Evolutionary conservation across 2,113 vertebrate genomes (phyloP), one percentile per base, ranked within the genome.

Genomic region (Poicephalus gulielmi): DNA sequence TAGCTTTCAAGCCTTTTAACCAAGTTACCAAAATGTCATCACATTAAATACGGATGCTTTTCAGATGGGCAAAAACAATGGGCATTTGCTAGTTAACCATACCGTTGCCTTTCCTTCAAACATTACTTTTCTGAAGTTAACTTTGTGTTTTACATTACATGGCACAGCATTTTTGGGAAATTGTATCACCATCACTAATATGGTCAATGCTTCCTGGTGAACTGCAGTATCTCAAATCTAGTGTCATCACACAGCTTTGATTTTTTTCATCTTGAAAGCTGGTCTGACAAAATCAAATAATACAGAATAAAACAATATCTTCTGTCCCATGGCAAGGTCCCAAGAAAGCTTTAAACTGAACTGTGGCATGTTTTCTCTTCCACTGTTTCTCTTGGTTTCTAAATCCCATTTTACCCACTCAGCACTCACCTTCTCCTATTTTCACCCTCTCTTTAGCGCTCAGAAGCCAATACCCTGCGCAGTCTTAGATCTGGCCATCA

Each of bases 11-110:
- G 13, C 52, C 47, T 52, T 78, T 73, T 50, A 70, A 70, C 62
- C 28, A 60, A 27, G 55, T 52, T 86, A 71, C 43, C 77, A 47
- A 88, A 84, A 69, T 37, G 9, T 17, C 18, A 60, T 74, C n/a
- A 49, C 22, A 71, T 37, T 82, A 41, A 86, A 82, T 14, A 46
- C 25, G 23, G 30, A 43, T 83, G 46, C 10, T 83, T 78, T 94
- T 57, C 35, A 74, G 37, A 63, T 53, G 9, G 16, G 28, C 0
- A 0, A 85, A 66, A 74, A 46, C 64, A 86, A 59, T 3, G 6
- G 7, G 9, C 25, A 88, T 52, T 46, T 86, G 9, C 5, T 31
- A 43, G 27, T 76, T 79, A 75, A 84, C 20, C 18, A 11, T 52
- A 64, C 17, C 13, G 33, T 39, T 55, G 19, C 67, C 46, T 46